A percentile compares a stretch with the other conserved stretches of the same genome.
phyloP scores from a whole-genome alignment of 2,888 invertebrate species.

The Netelia virgata region DNA sequence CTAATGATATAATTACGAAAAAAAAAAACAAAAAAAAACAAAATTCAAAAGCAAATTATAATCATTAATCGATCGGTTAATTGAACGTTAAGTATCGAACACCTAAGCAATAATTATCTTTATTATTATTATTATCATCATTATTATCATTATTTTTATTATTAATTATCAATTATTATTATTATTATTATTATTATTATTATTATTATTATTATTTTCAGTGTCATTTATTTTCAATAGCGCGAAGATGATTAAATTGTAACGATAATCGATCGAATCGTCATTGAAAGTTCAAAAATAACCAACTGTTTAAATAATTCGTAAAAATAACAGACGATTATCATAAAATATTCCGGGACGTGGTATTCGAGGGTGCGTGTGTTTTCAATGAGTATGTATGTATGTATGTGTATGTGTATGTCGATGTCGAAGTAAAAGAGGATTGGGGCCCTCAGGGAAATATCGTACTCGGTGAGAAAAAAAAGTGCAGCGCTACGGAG shows the following conservation, averaged over 20 bases:
- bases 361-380: neutral
- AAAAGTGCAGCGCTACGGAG: conserved; percentile 1
- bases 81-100: neutral
- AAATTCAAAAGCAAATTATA: neutral
- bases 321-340: conserved; percentile 19
- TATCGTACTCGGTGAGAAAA: conserved; percentile 44
- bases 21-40: neutral
- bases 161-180: no score
- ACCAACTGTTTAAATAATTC: neutral
- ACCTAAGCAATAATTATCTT: no score
- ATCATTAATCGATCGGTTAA: neutral
- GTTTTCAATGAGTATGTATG: neutral
- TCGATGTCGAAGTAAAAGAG: neutral
- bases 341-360: conserved; percentile 11
- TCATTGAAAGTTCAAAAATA: no score
- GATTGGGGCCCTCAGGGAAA: conserved; percentile 53
- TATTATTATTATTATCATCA: no score
- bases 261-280: neutral
- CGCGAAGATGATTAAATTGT: neutral
- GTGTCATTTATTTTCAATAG: no score
- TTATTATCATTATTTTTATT: no score
- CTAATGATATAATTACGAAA: neutral
- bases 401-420: neutral
- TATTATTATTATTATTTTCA: no score
- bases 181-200: no score